A percentile compares a stretch with the other conserved stretches of the same genome.
Evolutionary conservation across 2,888 invertebrate species (phyloP).

Genomic region (Aethes cnicana): DNA sequence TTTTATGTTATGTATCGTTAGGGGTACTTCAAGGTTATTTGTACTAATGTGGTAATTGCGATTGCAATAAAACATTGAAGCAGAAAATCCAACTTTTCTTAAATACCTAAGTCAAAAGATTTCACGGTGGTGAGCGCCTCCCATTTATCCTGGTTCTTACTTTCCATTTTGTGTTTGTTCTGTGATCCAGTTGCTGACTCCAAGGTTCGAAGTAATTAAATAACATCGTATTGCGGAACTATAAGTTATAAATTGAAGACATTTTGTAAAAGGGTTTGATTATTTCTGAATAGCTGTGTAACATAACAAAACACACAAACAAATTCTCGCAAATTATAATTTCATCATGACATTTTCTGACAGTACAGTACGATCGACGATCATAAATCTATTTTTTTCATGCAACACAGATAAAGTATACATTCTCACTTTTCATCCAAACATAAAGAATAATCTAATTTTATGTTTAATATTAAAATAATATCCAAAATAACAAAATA

Average conservation of each 20-base stretch:
- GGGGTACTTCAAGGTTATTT: conserved; percentile 20
- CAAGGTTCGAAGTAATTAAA: conserved; percentile 12
- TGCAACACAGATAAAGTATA: neutral
- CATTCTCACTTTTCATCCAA: no score
- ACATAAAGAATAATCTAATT: no score
- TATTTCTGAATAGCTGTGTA: neutral
- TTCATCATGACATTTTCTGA: conserved; percentile 2
- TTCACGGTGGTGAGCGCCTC: conserved; percentile 70
- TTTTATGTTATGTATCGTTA: neutral
- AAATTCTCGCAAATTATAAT: conserved; percentile 21
- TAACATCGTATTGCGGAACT: conserved; percentile 25
- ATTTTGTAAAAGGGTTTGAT: conserved; percentile 5
- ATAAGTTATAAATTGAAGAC: conserved; percentile 18
- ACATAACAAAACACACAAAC: conserved; percentile 17
- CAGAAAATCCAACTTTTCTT: neutral
- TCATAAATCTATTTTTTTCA: neutral
- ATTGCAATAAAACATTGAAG: no score
- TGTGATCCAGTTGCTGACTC: conserved; percentile 13
- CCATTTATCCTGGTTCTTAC: conserved; percentile 64
- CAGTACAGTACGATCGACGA: neutral
- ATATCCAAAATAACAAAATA: no score
- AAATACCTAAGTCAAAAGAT: conserved; percentile 72
- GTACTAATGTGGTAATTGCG: no score
- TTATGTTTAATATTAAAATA: no score
- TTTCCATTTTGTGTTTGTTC: conserved; percentile 52